These are phyloP conservation scores for Agrypnus murinus DNA, from an alignment of 2,888 invertebrate genomes.

Conservation along the genomic window DNA sequence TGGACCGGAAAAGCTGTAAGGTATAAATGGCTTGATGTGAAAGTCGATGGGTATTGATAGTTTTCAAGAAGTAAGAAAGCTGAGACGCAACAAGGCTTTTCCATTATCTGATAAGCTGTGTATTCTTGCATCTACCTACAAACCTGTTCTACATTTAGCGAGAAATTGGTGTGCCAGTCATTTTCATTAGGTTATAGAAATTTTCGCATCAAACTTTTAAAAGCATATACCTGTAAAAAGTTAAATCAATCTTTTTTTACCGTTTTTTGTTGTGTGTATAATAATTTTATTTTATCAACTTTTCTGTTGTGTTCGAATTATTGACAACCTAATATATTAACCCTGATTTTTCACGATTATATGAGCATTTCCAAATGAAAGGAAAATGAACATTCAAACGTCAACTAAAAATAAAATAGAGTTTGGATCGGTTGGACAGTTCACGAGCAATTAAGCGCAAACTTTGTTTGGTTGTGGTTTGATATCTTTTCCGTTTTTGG, in stretches of 20 bases:
- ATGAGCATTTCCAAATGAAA: conserved; percentile 3
- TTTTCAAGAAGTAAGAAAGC: conserved; percentile 30
- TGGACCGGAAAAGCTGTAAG: neutral
- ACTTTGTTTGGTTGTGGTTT: conserved; percentile 17
- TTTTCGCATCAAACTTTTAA: conserved; percentile 1
- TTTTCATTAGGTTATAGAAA: conserved; percentile 18
- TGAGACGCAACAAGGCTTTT: conserved; percentile 42
- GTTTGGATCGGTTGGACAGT: conserved; percentile 8
- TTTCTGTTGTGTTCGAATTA: too few species aligned
- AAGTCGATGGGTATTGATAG: conserved; percentile 37
- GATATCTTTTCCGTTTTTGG: conserved; percentile 13
- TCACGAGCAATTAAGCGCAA: conserved; percentile 11
- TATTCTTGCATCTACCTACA: conserved; percentile 29
- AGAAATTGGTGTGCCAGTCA: conserved; percentile 2
- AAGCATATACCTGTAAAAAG: conserved; percentile 12
- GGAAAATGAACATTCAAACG: neutral
- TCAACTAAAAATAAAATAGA: neutral
- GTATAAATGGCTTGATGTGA: conserved; percentile 12
- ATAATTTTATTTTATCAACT: conserved; percentile 11
- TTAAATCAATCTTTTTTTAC: conserved; percentile 2
- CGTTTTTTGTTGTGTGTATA: neutral
- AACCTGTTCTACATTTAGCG: conserved; percentile 20
- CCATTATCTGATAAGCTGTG: conserved; percentile 41
- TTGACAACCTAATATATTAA: too few species aligned
- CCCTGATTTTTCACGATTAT: neutral